Conservation (phyloP, 2,797 vertebrate genomes). For the Xiphophorus birchmanni region DNA sequence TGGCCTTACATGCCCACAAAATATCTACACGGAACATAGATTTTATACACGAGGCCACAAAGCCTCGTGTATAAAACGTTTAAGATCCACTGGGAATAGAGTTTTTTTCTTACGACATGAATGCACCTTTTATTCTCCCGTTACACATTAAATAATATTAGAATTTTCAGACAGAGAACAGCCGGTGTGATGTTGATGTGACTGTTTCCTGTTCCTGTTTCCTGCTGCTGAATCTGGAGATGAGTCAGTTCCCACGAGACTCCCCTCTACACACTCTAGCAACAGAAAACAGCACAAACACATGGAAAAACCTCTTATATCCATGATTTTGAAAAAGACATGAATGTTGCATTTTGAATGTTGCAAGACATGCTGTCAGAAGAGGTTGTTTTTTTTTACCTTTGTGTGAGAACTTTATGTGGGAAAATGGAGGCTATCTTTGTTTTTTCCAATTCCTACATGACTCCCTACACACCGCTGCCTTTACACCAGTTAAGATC, state of each 20-base stretch:
- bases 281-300: conserved; percentile 9
- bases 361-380: conserved; percentile 7
- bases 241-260: conserved; percentile 55
- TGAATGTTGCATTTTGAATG: conserved; percentile 25
- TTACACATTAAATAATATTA: conserved; percentile 27
- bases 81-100: neutral
- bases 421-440: neutral
- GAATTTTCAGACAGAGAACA: conserved; percentile 23
- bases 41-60: neutral
- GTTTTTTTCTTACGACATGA: conserved; percentile 19
- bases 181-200: conserved; percentile 36
- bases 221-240: conserved; percentile 66
- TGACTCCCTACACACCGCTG: neutral
- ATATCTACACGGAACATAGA: conserved; percentile 9
- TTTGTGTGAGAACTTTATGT: neutral
- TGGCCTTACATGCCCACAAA: conserved; percentile 16
- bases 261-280: neutral
- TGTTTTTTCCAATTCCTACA: neutral
- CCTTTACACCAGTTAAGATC: neutral
- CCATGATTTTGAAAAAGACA: conserved; percentile 5
- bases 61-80: conserved; percentile 6
- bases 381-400: neutral
- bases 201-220: conserved; percentile 74
- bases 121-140: neutral
- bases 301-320: neutral